Base-by-base conservation (phyloP, 2,888 invertebrate species). In the Meghimatium bilineatum region DNA sequence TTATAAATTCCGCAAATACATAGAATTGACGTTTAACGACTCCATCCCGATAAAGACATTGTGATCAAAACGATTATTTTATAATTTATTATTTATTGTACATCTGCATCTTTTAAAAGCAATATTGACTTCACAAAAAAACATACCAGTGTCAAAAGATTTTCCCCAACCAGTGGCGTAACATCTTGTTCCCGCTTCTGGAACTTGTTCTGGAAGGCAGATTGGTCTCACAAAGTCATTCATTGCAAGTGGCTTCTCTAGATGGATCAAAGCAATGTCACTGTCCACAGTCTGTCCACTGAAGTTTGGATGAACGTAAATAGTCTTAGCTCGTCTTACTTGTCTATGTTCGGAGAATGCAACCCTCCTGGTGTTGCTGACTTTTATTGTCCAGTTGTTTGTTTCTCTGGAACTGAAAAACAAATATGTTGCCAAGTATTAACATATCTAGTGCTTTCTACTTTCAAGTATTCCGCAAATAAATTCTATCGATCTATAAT, bases 81-180 rank as follows among this genome's bases (percentile, higher is more conserved):
- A n/a, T n/a, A n/a, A n/a, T n/a, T n/a, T n/a, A n/a, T n/a, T n/a
- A n/a, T n/a, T n/a, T n/a, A n/a, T n/a, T n/a, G n/a, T n/a, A n/a
- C n/a, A 49, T 17, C 49, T 17, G 49, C 8, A 12, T 12, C 49
- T 12, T 17, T 49, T 8, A 49, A 49, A 49, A 8, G 49, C 49
- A 49, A 17, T 49, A 8, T 49, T 49, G 17, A 49, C 49, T 12
- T 17, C 10, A 49, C 17, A 49, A 2, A 56, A n/a, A 74, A 26
- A 38, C 87, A 71, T 83, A 91, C 91, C 90, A 17, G 74, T 85
- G 78, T 88, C 85, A 26, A 82, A 76, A 14, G 86, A 78, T 85
- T 89, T 90, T 0, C 92, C 92, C 91, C 91, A 92, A 1, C 92
- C 92, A 32, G 89, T 88, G 14, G 89, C 90, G 29, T 88, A 88